These are phyloP conservation scores for Catocala fraxini DNA, from an alignment of 2,888 invertebrate species.

Conservation along the genomic window DNA sequence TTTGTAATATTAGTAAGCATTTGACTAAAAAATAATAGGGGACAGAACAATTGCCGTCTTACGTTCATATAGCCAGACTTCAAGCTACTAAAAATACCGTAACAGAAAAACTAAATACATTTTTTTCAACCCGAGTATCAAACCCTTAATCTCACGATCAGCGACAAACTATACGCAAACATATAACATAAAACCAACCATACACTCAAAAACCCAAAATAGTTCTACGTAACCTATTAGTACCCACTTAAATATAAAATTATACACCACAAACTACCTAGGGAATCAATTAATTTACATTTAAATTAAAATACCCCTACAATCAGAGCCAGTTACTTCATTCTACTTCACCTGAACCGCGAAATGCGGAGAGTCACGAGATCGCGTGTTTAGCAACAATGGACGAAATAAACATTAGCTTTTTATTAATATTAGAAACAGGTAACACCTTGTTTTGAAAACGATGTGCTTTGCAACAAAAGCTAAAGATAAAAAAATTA, in stretches of 20 bases:
- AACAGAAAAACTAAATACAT: no score
- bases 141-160: no score
- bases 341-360: constrained; percentile 11
- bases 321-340: constrained; percentile 14
- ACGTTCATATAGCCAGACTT: no score
- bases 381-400: constrained; percentile 60
- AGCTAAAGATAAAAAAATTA: not conserved
- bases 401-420: constrained; percentile 41
- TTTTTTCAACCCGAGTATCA: no score
- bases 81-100: no score
- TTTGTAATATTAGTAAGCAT: no score
- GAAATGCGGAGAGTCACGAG: constrained; percentile 53
- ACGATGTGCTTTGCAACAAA: not conserved
- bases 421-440: constrained; percentile 40
- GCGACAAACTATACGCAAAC: no score
- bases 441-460: constrained; percentile 51
- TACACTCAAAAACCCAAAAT: no score
- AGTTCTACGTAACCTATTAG: not conserved
- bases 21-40: no score
- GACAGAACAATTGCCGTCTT: no score
- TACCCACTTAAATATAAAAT: not conserved
- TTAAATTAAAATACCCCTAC: constrained; percentile 12
- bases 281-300: constrained; percentile 15
- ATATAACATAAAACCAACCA: no score
- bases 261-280: constrained; percentile 3